A percentile compares a stretch with the other conserved stretches of the same genome.
Conservation (phyloP, 2,113 vertebrate genomes). For the Pelobates fuscus region DNA sequence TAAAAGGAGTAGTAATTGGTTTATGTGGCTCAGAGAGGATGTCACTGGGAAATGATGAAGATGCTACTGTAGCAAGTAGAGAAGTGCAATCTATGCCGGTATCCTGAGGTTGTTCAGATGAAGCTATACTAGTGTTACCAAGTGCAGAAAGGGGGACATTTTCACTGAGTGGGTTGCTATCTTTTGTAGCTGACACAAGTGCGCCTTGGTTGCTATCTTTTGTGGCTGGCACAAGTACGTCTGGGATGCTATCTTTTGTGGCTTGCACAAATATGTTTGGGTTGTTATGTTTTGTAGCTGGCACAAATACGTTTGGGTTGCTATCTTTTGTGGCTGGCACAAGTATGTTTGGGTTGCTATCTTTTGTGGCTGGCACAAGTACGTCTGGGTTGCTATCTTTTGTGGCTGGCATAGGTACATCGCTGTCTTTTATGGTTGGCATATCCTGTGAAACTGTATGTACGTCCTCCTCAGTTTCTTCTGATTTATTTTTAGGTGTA, state of each 20-base stretch:
- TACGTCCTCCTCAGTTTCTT: background rate
- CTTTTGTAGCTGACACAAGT: background rate
- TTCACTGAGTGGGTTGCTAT: no score
- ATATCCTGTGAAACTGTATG: slow-evolving; percentile 56
- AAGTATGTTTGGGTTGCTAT: no score
- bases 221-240: background rate
- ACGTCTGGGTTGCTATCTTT: no score
- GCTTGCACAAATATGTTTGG: no score
- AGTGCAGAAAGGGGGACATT: no score
- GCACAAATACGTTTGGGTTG: no score
- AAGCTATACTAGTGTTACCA: no score
- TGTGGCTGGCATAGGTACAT: background rate
- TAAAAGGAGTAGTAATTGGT: slow-evolving; percentile 45
- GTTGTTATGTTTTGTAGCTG: background rate
- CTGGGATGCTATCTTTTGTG: no score
- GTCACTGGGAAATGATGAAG: background rate
- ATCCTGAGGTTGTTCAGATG: no score
- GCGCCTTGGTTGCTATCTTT: no score
- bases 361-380: no score
- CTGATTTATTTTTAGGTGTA: slow-evolving; percentile 13
- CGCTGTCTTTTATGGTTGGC: background rate
- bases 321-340: background rate
- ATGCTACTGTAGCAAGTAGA: background rate
- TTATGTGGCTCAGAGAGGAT: slow-evolving; percentile 47
- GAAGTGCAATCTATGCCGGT: no score